Conservation (phyloP, 2,888 invertebrate species). For the Thymelicus acteon region DNA sequence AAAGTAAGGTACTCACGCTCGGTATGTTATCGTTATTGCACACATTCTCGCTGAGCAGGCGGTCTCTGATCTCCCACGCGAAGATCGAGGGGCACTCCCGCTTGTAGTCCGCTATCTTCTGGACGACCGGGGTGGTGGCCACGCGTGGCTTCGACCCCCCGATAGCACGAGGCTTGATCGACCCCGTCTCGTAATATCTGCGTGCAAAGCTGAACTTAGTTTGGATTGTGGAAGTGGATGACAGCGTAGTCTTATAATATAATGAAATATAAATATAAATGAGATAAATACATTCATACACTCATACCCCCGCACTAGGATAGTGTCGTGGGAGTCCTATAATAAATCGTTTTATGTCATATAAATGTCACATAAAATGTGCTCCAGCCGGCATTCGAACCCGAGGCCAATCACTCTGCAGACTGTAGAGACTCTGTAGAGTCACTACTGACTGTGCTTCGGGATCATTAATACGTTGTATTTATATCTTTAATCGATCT, state of each 20-base stretch:
- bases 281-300: too few relatives aligned
- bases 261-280: too few relatives aligned
- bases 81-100: conserved; percentile 99
- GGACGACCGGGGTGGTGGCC: conserved; percentile 96
- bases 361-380: too few relatives aligned
- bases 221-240: conserved; percentile 69
- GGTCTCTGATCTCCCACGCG: conserved; percentile 99
- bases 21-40: conserved; percentile 99
- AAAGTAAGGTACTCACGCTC: conserved; percentile 90
- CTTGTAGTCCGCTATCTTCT: conserved; percentile 98
- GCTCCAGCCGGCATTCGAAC: too few relatives aligned
- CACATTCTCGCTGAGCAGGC: conserved; percentile 96
- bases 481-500: too few relatives aligned
- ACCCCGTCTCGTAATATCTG: conserved; percentile 99
- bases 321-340: too few relatives aligned
- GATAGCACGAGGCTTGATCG: conserved; percentile 98
- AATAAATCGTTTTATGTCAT: too few relatives aligned
- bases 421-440: too few relatives aligned
- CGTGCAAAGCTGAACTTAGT: conserved; percentile 77
- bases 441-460: too few relatives aligned
- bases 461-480: too few relatives aligned
- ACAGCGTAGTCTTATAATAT: conserved; percentile 47
- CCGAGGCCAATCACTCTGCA: too few relatives aligned
- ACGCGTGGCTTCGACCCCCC: conserved; percentile 98
- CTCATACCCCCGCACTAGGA: too few relatives aligned